Evolutionary conservation across 2,797 vertebrate genomes (phyloP).

Genomic region (Silurus lanzhouensis): DNA sequence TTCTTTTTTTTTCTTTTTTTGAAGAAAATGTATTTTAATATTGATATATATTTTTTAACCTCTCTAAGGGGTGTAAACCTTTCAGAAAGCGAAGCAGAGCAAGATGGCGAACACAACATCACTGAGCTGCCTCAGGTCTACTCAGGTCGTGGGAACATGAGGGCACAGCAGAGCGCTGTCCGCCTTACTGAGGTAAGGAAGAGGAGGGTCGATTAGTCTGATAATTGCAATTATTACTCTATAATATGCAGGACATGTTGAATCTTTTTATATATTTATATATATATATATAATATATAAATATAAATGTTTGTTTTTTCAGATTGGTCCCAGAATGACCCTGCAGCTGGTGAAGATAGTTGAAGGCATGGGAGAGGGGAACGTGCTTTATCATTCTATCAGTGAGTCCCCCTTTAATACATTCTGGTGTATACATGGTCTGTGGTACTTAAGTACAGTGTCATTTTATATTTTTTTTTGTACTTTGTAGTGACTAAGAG

Average conservation of each 20-base stretch:
- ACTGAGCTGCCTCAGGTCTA: constrained; percentile 86
- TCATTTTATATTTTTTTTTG: neutral
- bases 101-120: constrained; percentile 88
- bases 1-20: neutral
- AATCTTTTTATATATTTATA: neutral
- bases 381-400: constrained; percentile 81
- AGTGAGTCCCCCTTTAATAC: constrained; percentile 69
- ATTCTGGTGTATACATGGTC: too few species aligned
- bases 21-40: neutral
- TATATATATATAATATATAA: neutral
- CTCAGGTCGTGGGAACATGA: constrained; percentile 90
- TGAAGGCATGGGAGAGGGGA: constrained; percentile 86
- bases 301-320: neutral
- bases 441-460: neutral
- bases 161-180: constrained; percentile 87
- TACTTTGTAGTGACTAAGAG: constrained; percentile 73
- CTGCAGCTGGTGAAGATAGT: constrained; percentile 88
- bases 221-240: neutral
- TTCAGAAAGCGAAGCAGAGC: constrained; percentile 91
- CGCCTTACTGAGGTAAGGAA: constrained; percentile 85
- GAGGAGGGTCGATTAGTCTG: neutral
- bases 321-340: constrained; percentile 92
- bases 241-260: neutral
- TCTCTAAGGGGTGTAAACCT: constrained; percentile 81
- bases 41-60: too few species aligned